Base-by-base conservation (phyloP, 2,113 vertebrate species). In the Sardina pilchardus region DNA sequence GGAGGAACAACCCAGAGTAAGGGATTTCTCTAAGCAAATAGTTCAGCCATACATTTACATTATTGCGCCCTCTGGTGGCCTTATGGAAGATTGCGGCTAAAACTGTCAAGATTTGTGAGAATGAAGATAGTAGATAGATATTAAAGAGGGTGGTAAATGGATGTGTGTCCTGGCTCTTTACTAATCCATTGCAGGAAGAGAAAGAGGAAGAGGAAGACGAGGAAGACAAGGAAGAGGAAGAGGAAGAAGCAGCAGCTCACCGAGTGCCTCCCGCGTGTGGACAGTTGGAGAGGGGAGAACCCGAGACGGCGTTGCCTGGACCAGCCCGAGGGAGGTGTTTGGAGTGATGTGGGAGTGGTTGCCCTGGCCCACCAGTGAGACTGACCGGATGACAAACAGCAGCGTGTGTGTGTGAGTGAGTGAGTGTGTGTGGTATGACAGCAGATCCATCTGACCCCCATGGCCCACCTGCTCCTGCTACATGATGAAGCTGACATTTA, bases 181-280 rank as follows among this genome's bases (percentile, higher is more conserved):
- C 44, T 45, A 1, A 45, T 7, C 6, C 44, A 45, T 45, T n/a
- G n/a, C 44, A 45, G 6, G 6, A 45, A 9, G 3, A 26, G 14
- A 36, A 81, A 81, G 42, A 30, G 17, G 45, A 9, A 47, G 45
- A 47, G 10, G 7, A 47, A 42, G 39, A 42, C 2, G 1, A 42
- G 4, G 39, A 42, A 42, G 39, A 42, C 0, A 4, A 42, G 0
- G 39, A 42, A 1, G 39, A 42, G 4, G 39, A 42, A 42, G 39
- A 42, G 1, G 39, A 42, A 42, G 4, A 42, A 50, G 19, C 19
- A 6, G 0, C 16, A 6, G 43, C 94, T 96, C 93, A 99, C 98
- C 97, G 89, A 99, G 84, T 0, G 98, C 98, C 89, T 99, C 97
- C 24, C 96, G 97, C 0, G 98, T 99, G 91, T 99, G 97, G 30